Percentiles rank a stretch among this genome's conserved stretches.
phyloP scores from a whole-genome alignment of 2,888 invertebrate species.

The Tupiocoris notatus region DNA sequence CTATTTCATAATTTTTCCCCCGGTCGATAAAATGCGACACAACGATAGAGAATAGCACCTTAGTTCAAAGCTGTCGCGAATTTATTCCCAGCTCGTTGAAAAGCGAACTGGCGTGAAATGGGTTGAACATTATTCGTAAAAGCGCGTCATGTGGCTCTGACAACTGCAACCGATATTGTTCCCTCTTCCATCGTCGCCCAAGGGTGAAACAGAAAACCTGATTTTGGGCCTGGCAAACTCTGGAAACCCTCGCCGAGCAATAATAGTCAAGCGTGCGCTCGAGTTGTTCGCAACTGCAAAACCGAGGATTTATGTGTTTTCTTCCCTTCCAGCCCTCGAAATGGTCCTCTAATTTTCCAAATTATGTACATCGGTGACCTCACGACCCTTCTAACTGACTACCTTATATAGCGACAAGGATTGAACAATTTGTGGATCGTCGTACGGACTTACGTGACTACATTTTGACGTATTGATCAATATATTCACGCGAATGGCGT shows the following conservation, averaged over 20 bases:
- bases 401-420: neutral
- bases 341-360: neutral
- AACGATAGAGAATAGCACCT: no score
- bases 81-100: neutral
- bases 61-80: no score
- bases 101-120: neutral
- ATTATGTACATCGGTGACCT: neutral
- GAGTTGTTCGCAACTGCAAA: neutral
- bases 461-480: neutral
- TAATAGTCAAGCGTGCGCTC: neutral
- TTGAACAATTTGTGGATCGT: neutral
- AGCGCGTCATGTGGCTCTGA: constrained; percentile 3
- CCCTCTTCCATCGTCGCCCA: neutral
- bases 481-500: neutral
- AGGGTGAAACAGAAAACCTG: neutral
- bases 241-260: neutral
- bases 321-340: neutral
- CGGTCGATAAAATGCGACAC: no score
- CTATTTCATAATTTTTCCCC: no score
- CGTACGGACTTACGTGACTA: neutral
- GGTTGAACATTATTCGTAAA: neutral
- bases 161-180: constrained; percentile 7
- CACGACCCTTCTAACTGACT: neutral
- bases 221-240: neutral
- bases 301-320: constrained; percentile 23